phyloP scores from a whole-genome alignment of 92 coral and sea anemone species.

The Epizoanthus rinbou region DNA sequence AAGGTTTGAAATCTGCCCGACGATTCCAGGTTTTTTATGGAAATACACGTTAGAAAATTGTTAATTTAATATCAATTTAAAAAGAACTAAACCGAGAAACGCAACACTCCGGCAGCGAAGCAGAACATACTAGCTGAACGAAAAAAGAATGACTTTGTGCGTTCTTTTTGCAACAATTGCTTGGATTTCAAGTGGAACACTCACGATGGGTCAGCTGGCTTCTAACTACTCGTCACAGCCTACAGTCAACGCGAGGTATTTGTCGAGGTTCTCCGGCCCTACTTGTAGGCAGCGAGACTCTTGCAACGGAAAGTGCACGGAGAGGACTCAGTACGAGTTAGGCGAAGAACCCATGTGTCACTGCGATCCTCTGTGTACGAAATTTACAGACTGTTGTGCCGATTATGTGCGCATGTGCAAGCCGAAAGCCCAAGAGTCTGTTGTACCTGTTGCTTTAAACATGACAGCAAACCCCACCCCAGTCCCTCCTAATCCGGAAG shows the following conservation, averaged over 20 bases:
- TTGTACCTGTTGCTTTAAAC: neutral
- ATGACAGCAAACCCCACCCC: neutral
- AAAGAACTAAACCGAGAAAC: neutral
- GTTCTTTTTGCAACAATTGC: neutral
- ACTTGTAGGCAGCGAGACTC: neutral
- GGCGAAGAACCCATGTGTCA: constrained; percentile 26
- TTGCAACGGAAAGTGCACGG: constrained; percentile 17
- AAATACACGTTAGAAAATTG: neutral
- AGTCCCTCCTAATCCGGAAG: neutral
- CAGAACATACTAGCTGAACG: neutral
- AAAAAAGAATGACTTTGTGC: neutral
- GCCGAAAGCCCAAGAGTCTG: neutral
- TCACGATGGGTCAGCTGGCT: neutral
- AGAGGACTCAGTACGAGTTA: neutral
- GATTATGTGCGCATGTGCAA: constrained; percentile 38
- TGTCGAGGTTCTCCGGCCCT: neutral
- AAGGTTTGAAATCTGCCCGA: neutral
- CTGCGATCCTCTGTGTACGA: constrained; percentile 19
- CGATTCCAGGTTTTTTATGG: neutral
- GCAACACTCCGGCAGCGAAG: neutral
- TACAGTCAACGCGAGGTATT: neutral
- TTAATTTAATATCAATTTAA: neutral
- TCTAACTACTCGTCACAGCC: neutral
- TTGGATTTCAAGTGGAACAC: neutral
- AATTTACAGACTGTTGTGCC: constrained; percentile 9